These are phyloP conservation scores for Psilopsiagon aymara DNA, from an alignment of 2,113 vertebrate genomes.

Conservation along the genomic window DNA sequence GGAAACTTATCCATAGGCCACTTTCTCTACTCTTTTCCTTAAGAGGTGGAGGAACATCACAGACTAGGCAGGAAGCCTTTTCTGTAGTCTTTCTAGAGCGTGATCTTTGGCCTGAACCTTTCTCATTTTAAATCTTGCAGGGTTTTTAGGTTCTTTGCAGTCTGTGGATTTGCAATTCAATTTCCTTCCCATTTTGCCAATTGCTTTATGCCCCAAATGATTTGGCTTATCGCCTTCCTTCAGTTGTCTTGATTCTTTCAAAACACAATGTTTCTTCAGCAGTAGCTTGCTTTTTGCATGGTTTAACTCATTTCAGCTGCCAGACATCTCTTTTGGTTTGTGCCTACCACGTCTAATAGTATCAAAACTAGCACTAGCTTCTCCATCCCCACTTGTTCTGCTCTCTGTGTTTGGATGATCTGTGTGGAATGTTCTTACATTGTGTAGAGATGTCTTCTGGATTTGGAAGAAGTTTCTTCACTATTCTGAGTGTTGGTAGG, in stretches of 20 bases:
- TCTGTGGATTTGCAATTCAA: neutral
- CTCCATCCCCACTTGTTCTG: neutral
- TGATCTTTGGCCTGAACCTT: neutral
- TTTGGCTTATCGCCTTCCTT: neutral
- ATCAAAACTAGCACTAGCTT: neutral
- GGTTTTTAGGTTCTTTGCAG: neutral
- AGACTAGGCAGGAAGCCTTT: neutral
- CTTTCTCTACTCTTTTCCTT: neutral
- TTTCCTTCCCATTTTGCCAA: neutral
- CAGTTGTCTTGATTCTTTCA: neutral
- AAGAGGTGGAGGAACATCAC: neutral
- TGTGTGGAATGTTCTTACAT: neutral
- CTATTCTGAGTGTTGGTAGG: neutral
- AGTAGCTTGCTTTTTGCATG: neutral
- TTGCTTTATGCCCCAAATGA: neutral
- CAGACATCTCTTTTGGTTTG: neutral
- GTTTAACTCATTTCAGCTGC: neutral
- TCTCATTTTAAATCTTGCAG: neutral
- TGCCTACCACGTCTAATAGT: neutral
- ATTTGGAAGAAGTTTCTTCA: neutral
- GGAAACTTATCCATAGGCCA: neutral
- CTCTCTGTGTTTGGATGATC: neutral
- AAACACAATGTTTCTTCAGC: neutral
- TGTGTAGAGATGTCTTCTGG: neutral
- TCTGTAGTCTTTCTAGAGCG: neutral